phyloP scores from a whole-genome alignment of 2,113 vertebrate species.

The Oryzias celebensis region DNA sequence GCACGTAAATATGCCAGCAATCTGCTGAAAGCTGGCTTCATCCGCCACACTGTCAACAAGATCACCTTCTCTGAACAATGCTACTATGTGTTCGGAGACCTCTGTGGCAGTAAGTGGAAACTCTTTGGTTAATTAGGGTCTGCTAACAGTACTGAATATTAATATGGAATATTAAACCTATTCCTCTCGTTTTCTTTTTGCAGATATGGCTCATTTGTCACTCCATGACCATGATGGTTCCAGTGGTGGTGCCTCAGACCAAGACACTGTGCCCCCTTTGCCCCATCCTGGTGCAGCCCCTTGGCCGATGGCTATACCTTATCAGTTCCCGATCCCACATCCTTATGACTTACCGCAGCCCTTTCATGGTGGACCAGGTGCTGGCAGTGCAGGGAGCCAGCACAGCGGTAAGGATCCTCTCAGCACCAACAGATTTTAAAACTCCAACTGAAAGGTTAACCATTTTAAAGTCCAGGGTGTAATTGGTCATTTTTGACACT shows the following conservation, averaged over 20 bases:
- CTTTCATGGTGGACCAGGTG: conserved; percentile 81
- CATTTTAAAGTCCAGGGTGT: no score
- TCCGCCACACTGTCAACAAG: conserved; percentile 98
- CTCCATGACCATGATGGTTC: conserved; percentile 96
- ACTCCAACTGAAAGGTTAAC: no score
- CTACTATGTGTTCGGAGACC: conserved; percentile 89
- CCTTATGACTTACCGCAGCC: conserved; percentile 91
- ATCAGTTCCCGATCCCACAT: conserved; percentile 91
- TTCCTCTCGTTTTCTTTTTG: not conserved
- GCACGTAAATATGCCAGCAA: conserved; percentile 98
- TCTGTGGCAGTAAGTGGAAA: conserved; percentile 75
- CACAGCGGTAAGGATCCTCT: conserved; percentile 84
- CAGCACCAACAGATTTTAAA: no score
- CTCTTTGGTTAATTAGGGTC: not conserved
- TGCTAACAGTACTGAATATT: not conserved
- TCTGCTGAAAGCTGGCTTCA: conserved; percentile 96
- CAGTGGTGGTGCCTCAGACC: conserved; percentile 95
- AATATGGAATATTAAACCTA: not conserved
- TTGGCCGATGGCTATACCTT: conserved; percentile 94
- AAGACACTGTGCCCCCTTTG: conserved; percentile 94
- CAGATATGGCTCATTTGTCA: conserved; percentile 95
- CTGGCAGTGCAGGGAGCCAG: conserved; percentile 86
- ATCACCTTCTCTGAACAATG: conserved; percentile 99
- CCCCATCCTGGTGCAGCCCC: conserved; percentile 92
- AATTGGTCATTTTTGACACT: no score